Conservation (phyloP, 2,797 vertebrate genomes). For the Fistularia commersonii region DNA sequence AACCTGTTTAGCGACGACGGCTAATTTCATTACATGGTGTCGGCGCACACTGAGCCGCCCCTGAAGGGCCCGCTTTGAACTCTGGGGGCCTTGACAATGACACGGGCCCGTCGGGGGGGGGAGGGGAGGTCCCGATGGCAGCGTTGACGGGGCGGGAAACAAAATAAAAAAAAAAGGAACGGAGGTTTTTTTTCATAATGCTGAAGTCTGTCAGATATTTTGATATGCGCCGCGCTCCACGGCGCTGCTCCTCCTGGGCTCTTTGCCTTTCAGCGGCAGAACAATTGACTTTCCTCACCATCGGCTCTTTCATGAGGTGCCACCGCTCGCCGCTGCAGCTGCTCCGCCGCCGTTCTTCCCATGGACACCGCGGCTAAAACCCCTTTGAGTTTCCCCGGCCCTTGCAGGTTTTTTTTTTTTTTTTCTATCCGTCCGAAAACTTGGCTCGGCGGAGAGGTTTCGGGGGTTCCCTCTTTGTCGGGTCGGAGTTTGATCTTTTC, state of each 20-base stretch:
- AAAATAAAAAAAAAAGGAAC: conserved; percentile 74
- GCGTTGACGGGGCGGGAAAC: conserved; percentile 89
- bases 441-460: conserved; percentile 30
- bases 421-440: conserved; percentile 12
- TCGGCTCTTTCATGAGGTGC: conserved; percentile 94
- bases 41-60: conserved; percentile 88
- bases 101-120: conserved; percentile 82
- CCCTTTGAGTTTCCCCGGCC: conserved; percentile 58
- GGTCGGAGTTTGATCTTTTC: conserved; percentile 3
- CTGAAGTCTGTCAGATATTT: conserved; percentile 99
- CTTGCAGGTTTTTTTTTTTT: conserved; percentile 50
- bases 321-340: conserved; percentile 77
- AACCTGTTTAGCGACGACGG: conserved; percentile 89
- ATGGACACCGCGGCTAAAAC: conserved; percentile 76
- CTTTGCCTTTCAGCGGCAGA: conserved; percentile 78
- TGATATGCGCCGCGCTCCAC: conserved; percentile 97
- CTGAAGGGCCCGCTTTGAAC: conserved; percentile 89
- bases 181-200: conserved; percentile 90
- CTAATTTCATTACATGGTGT: conserved; percentile 95
- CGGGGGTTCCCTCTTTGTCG: conserved; percentile 16
- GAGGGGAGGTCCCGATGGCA: conserved; percentile 83
- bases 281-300: conserved; percentile 96
- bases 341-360: conserved; percentile 95
- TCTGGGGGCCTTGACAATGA: conserved; percentile 88
- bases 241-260: conserved; percentile 77